A percentile compares a stretch with the other conserved stretches of the same genome.
These are phyloP conservation scores for Lordiphosa clarofinis DNA, from an alignment of 1,140 invertebrate genomes.

Conservation along the genomic window DNA sequence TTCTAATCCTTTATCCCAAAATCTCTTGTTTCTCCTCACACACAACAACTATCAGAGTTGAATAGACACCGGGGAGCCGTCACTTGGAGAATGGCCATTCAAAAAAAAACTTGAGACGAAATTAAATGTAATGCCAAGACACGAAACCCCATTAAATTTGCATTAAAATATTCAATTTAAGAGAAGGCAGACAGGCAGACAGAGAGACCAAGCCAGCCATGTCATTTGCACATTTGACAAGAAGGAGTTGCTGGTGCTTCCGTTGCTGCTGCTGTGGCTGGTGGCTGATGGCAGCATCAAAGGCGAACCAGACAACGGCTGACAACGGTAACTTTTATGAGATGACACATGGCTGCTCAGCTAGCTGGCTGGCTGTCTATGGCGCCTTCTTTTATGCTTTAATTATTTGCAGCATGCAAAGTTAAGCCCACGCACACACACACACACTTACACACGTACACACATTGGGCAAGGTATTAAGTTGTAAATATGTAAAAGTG, in stretches of 20 bases:
- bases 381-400: slow-evolving; percentile 63
- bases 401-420: slow-evolving; percentile 74
- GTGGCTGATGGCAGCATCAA: slow-evolving; percentile 40
- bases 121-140: slow-evolving; percentile 55
- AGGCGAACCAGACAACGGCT: slow-evolving; percentile 32
- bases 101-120: slow-evolving; percentile 45
- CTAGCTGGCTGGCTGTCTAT: slow-evolving; percentile 27
- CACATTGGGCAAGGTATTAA: slow-evolving; percentile 63
- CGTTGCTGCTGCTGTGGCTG: slow-evolving; percentile 5
- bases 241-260: slow-evolving; percentile 46
- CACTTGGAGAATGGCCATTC: slow-evolving; percentile 7
- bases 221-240: slow-evolving; percentile 48
- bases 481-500: slow-evolving; percentile 67
- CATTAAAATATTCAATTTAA: slow-evolving; percentile 73
- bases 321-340: slow-evolving; percentile 52
- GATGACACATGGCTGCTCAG: slow-evolving; percentile 58
- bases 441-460: slow-evolving; percentile 21
- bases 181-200: slow-evolving; percentile 3
- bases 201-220: slow-evolving; percentile 4
- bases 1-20: no score
- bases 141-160: slow-evolving; percentile 66
- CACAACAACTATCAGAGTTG: background rate
- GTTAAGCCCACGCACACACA: slow-evolving; percentile 43
- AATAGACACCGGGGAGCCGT: slow-evolving; percentile 30
- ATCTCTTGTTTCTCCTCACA: background rate